Conservation (phyloP, 2,797 vertebrate genomes). For the Leucoraja ocellata region DNA sequence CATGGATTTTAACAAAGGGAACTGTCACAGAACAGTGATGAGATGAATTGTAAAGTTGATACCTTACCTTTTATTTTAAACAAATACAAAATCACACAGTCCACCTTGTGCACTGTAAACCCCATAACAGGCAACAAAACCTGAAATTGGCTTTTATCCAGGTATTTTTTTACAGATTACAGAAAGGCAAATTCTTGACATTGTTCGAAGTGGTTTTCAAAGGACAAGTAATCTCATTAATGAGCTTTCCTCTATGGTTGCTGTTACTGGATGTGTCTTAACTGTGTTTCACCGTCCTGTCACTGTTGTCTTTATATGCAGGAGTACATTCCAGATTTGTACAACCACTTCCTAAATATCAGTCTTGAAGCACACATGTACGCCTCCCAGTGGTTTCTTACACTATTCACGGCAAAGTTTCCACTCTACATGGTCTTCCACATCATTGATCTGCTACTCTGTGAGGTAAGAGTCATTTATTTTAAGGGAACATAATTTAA, state of each 20-base stretch:
- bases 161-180: background rate
- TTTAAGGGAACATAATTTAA: background rate
- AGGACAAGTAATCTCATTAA: background rate
- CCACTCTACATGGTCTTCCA: constrained; percentile 99
- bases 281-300: background rate
- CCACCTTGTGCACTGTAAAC: background rate
- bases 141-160: background rate
- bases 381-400: constrained; percentile 98
- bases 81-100: background rate
- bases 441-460: constrained; percentile 93
- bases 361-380: constrained; percentile 98
- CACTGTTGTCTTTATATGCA: constrained; percentile 48
- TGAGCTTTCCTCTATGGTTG: background rate
- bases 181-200: background rate
- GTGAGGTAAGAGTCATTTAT: constrained; percentile 70
- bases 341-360: constrained; percentile 89
- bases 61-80: no score
- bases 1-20: background rate
- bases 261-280: background rate
- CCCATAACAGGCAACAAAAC: no score
- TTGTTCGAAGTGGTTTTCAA: background rate
- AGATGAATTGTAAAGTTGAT: no score
- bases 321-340: constrained; percentile 94
- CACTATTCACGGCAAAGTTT: constrained; percentile 96
- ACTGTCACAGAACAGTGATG: no score